Conservation (phyloP, 2,888 invertebrate species). For the Uropetala carovei region DNA sequence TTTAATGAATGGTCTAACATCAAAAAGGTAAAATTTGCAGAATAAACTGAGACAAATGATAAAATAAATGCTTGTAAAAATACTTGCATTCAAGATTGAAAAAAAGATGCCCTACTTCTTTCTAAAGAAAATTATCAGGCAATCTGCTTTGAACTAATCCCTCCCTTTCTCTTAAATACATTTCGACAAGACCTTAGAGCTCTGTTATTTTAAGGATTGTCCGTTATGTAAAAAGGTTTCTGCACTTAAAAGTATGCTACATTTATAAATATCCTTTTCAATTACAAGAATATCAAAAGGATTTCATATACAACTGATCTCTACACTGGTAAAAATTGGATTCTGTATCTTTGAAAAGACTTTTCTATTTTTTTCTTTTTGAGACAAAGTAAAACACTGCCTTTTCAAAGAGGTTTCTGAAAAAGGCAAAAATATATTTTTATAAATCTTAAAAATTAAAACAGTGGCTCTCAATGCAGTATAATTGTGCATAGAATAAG, state of each 20-base stretch:
- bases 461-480: conserved; percentile 64
- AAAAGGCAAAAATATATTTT: conserved; percentile 64
- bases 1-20: not conserved
- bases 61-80: not conserved
- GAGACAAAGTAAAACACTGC: conserved; percentile 45
- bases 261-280: conserved; percentile 63
- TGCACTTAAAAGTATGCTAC: conserved; percentile 62
- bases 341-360: conserved; percentile 59
- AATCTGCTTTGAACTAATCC: conserved; percentile 39
- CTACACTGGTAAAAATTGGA: conserved; percentile 62
- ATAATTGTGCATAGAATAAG: conserved; percentile 58
- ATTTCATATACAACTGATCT: conserved; percentile 57
- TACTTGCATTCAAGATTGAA: not conserved
- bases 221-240: conserved; percentile 62
- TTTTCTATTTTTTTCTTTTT: conserved; percentile 44
- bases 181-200: conserved; percentile 53
- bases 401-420: conserved; percentile 58
- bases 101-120: conserved; percentile 53
- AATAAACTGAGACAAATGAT: not conserved
- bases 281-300: conserved; percentile 62
- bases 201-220: conserved; percentile 57
- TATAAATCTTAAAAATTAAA: conserved; percentile 58
- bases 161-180: conserved; percentile 52
- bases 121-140: conserved; percentile 41
- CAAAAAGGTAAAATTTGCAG: not conserved